Evolutionary conservation across 1,140 invertebrate genomes (phyloP).

Genomic region (Akabosia matsudoensis): DNA sequence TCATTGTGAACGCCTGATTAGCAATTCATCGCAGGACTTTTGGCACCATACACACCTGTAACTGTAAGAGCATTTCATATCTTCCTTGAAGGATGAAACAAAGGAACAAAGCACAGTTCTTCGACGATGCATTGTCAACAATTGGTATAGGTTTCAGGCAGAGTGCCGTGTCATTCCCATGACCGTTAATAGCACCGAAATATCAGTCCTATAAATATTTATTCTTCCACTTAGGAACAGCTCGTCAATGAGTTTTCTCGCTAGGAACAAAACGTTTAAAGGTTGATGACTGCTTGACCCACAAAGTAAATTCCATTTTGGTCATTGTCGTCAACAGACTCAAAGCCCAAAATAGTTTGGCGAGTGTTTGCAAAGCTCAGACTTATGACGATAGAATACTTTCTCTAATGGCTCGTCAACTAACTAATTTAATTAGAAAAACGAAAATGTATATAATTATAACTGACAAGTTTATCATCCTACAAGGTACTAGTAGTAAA

Average conservation of each 20-base stretch:
- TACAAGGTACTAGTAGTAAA: too few species aligned
- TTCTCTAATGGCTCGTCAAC: too few species aligned
- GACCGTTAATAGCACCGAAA: background rate
- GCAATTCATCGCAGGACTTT: background rate
- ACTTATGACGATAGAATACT: too few species aligned
- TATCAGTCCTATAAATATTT: background rate
- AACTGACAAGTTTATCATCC: too few species aligned
- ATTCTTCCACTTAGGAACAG: background rate
- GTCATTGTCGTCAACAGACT: too few species aligned
- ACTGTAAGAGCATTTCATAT: background rate
- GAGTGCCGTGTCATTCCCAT: background rate
- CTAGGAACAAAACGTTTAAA: background rate
- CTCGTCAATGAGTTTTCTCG: background rate
- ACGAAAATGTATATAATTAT: too few species aligned
- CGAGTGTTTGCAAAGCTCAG: too few species aligned
- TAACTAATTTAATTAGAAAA: too few species aligned
- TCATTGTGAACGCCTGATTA: constrained; percentile 5
- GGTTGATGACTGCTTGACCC: constrained; percentile 19
- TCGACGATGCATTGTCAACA: too few species aligned
- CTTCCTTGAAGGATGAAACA: background rate
- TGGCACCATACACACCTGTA: background rate
- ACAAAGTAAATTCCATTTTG: too few species aligned
- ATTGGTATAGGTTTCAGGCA: background rate
- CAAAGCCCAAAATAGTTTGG: too few species aligned
- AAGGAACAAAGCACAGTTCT: too few species aligned